Conservation (phyloP, 2,113 vertebrate species). For the Pelvicachromis taeniatus region DNA sequence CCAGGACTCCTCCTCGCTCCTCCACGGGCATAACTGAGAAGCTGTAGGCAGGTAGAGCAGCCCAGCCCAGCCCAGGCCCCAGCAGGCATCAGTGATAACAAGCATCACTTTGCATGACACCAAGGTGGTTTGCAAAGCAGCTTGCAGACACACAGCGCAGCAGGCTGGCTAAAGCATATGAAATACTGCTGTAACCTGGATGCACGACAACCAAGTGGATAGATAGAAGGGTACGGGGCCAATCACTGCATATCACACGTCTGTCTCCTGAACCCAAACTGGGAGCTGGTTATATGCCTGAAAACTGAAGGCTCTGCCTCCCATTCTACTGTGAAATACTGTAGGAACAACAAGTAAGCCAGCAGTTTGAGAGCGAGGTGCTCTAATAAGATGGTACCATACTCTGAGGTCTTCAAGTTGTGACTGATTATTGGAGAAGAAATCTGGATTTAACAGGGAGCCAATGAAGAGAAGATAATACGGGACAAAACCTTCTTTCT, state of each 20-base stretch:
- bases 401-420: rapidly evolving
- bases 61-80: not conserved
- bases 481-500: not conserved
- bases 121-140: not conserved
- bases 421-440: not conserved
- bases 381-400: rapidly evolving
- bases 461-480: not conserved
- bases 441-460: not conserved
- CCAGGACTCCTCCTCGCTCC: not conserved
- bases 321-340: not conserved
- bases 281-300: not conserved
- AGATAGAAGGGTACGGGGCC: not conserved
- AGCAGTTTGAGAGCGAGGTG: not conserved
- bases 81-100: not conserved
- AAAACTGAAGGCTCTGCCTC: not conserved
- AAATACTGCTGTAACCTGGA: rapidly evolving
- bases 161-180: rapidly evolving
- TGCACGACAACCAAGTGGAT: rapidly evolving
- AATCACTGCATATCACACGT: too few relatives aligned
- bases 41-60: not conserved
- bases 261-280: not conserved
- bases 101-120: rapidly evolving
- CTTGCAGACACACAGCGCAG: not conserved
- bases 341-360: not conserved
- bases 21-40: not conserved